These are phyloP conservation scores for Hippocampus guttulatus DNA, from an alignment of 2,113 vertebrate genomes.

Conservation along the genomic window DNA sequence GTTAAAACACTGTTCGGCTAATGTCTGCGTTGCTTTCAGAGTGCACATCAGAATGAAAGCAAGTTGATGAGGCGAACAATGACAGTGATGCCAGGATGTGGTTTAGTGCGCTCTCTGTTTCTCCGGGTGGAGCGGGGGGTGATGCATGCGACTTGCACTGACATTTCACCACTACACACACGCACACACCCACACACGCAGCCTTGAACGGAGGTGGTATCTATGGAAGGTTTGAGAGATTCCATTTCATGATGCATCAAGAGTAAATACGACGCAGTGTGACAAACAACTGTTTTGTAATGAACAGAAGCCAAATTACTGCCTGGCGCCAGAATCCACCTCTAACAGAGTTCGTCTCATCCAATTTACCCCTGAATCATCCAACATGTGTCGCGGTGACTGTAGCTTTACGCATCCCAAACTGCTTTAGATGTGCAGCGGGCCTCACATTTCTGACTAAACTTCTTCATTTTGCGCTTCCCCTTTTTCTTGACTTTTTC, in stretches of 20 bases:
- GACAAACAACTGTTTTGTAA: neutral
- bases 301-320: neutral
- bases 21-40: neutral
- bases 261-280: neutral
- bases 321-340: neutral
- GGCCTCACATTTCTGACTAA: conserved; percentile 31
- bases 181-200: conserved; percentile 8
- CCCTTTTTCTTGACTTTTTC: conserved; percentile 33
- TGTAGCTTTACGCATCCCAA: neutral
- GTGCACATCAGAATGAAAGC: neutral
- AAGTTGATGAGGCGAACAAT: conserved; percentile 19
- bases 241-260: neutral
- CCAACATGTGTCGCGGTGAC: neutral
- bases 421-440: conserved; percentile 17
- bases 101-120: conserved; percentile 57
- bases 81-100: conserved; percentile 74
- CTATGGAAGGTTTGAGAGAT: neutral
- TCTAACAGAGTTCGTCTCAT: neutral
- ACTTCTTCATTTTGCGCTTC: conserved; percentile 64
- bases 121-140: conserved; percentile 45
- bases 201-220: neutral
- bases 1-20: neutral
- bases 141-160: conserved; percentile 49
- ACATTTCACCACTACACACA: conserved; percentile 30
- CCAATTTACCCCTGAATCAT: neutral